Base-by-base conservation (phyloP, 2,113 vertebrate species). In the Perognathus longimembris region DNA sequence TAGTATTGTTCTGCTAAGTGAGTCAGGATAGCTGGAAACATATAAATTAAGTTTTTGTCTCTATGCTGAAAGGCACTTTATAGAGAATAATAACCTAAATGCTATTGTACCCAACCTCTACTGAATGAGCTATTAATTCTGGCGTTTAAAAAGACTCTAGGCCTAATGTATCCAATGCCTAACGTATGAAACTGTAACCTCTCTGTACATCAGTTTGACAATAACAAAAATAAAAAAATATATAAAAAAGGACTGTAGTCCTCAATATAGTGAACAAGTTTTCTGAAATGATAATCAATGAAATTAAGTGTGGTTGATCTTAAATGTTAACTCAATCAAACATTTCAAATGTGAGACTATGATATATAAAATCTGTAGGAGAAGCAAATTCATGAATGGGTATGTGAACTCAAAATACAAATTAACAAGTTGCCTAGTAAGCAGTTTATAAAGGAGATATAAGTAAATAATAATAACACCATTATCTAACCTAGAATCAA, bases 31-130 rank as follows among this genome's bases (percentile, higher is more conserved):
- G 36, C 80, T 73, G 28, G 74, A 95, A 94, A 83, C 28, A 84
- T 80, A 93, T 70, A 90, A 88, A 89, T 92, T 80, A 83, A n/a
- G 12, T 83, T 96, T 93, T 94, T 73, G 88, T 94, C 45, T 92
- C 63, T 74, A 66, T 30, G 5, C 57, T 61, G n/a, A 88, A 92
- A 85, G 32, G 21, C 42, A 67, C 4, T 91, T 92, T 95, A 67
- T 96, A 50, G 59, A 87, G 30, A 89, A 95, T 83, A 81, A 63
- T 85, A 83, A 67, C n/a, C 63, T 85, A 40, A 77, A 82, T 94
- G 50, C 21, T 34, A 75, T 57, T 88, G 9, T 54, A 63, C 91
- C 88, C 80, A 74, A 14, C 22, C 59, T 76, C 15, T 40, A 79
- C 26, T 83, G 34, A 91, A 71, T 94, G 84, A 84, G 67, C 50